These are phyloP conservation scores for Catocala fraxini DNA, from an alignment of 2,888 invertebrate species.

Conservation along the genomic window DNA sequence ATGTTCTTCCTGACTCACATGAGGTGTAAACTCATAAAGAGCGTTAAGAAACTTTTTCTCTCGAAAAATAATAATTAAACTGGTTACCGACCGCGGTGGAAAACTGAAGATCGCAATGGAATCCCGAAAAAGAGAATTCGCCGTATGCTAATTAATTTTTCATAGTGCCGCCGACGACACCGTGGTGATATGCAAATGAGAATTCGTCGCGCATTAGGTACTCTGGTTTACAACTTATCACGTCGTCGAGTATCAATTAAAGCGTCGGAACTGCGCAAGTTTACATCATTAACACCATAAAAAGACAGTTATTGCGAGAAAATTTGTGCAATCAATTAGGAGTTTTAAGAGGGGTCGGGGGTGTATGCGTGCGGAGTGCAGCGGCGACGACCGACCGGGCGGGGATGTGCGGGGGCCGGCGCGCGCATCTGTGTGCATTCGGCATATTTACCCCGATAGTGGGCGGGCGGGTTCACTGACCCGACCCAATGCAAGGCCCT, in stretches of 20 bases:
- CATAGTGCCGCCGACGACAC: conserved; percentile 66
- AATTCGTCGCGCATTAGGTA: conserved; percentile 60
- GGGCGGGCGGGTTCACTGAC: conserved; percentile 86
- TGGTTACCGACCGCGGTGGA: conserved; percentile 17
- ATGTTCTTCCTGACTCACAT: conserved; percentile 8
- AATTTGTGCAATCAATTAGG: conserved; percentile 87
- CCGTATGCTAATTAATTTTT: conserved; percentile 76
- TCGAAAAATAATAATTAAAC: conserved; percentile 8
- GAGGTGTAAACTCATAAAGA: conserved; percentile 19
- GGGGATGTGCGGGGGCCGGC: conserved; percentile 71
- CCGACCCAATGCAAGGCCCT: conserved; percentile 86
- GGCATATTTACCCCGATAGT: conserved; percentile 87
- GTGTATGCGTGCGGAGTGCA: conserved; percentile 81
- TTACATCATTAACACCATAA: conserved; percentile 86
- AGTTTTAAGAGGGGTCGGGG: conserved; percentile 82
- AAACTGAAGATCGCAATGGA: conserved; percentile 40
- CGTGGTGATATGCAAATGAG: conserved; percentile 69
- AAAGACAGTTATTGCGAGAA: conserved; percentile 87
- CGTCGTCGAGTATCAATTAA: conserved; percentile 78
- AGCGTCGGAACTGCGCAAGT: conserved; percentile 81
- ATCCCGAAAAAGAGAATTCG: conserved; percentile 62
- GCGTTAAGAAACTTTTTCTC: conserved; percentile 15
- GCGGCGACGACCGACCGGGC: conserved; percentile 68
- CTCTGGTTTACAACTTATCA: conserved; percentile 68
- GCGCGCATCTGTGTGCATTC: conserved; percentile 88